Conservation (phyloP, 2,888 invertebrate genomes). For the Pharmacophagus antenor region DNA sequence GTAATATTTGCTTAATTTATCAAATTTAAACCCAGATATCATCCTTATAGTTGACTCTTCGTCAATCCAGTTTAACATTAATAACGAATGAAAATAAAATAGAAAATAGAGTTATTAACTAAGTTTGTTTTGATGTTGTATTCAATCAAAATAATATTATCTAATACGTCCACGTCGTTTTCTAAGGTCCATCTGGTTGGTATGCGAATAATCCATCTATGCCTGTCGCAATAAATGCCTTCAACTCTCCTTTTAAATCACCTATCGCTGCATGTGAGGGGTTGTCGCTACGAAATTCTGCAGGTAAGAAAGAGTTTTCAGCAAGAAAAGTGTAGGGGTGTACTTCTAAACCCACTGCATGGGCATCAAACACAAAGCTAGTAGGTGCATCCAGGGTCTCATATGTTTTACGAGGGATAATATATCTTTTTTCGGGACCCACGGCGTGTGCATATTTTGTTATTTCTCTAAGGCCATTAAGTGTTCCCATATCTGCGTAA, state of each 20-base stretch:
- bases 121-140: too few relatives aligned
- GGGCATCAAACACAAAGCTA: constrained; percentile 60
- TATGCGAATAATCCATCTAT: constrained; percentile 70
- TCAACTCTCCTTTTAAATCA: constrained; percentile 56
- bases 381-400: constrained; percentile 54
- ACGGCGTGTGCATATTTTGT: constrained; percentile 67
- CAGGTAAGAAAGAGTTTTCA: constrained; percentile 62
- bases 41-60: too few relatives aligned
- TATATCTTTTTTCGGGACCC: constrained; percentile 65
- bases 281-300: constrained; percentile 54
- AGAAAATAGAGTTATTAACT: too few relatives aligned
- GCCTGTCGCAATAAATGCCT: constrained; percentile 57
- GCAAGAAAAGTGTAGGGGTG: constrained; percentile 71
- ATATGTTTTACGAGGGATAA: constrained; percentile 58
- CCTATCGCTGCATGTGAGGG: constrained; percentile 50
- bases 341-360: constrained; percentile 64
- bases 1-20: too few relatives aligned
- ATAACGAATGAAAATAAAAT: too few relatives aligned
- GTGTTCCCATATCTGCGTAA: constrained; percentile 64
- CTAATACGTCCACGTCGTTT: too few relatives aligned
- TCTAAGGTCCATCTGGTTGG: constrained; percentile 64
- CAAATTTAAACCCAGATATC: too few relatives aligned
- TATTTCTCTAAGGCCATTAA: constrained; percentile 60
- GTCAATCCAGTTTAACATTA: too few relatives aligned
- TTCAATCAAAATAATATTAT: constrained; percentile 48